Evolutionary conservation across 2,888 invertebrate genomes (phyloP).

Genomic region (Drosophila nr. medialis): DNA sequence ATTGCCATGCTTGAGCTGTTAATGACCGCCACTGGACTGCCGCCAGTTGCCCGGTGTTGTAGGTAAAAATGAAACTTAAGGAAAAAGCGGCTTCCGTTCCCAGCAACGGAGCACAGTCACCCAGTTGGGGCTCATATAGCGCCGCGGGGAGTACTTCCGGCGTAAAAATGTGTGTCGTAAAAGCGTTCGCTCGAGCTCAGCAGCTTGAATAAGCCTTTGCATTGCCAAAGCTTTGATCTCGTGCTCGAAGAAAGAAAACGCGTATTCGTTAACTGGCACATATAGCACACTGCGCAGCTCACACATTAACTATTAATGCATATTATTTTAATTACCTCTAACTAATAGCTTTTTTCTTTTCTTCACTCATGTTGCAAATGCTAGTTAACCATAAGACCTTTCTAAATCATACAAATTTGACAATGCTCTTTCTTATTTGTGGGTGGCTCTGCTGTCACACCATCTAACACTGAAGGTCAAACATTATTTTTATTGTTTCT

Average conservation of each 20-base stretch:
- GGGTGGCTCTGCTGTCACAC: constrained; percentile 38
- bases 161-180: constrained; percentile 70
- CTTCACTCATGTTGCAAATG: neutral
- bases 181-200: constrained; percentile 28
- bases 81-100: constrained; percentile 73
- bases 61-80: constrained; percentile 25
- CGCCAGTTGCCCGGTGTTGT: constrained; percentile 19
- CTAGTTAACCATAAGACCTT: constrained; percentile 9
- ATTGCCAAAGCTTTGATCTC: constrained; percentile 22
- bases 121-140: constrained; percentile 35
- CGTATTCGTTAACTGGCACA: neutral
- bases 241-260: neutral
- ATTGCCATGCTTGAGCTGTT: constrained; percentile 62
- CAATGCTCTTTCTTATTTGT: constrained; percentile 16
- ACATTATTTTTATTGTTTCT: constrained; percentile 8
- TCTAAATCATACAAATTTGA: constrained; percentile 5
- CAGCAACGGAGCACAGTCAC: constrained; percentile 46
- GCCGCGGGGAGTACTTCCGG: constrained; percentile 73
- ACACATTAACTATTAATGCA: constrained; percentile 17
- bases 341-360: constrained; percentile 10
- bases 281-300: constrained; percentile 3
- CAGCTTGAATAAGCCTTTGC: constrained; percentile 15
- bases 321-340: constrained; percentile 4
- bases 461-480: constrained; percentile 27
- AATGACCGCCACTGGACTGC: constrained; percentile 60